Base-by-base conservation (phyloP, 1,140 invertebrate species). In the Cherax destructor region DNA sequence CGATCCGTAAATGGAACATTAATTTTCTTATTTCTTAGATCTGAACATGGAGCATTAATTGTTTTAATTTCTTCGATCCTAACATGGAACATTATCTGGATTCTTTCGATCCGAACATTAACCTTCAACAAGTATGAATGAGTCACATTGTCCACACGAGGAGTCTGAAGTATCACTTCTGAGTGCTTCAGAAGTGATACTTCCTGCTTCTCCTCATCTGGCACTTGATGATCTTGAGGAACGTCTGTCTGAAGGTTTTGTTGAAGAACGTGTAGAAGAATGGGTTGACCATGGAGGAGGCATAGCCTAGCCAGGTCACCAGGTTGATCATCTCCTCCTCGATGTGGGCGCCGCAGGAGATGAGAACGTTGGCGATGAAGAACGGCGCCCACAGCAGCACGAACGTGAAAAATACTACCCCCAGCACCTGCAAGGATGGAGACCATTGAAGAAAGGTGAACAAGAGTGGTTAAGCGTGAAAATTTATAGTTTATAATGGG, bases 211-310 rank as follows among this genome's bases (percentile, higher is more conserved):
- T 47, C 50, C 79, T 88, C 84, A 93, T 93, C 7, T 93, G 59
- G 94, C 98, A 98, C 49, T 96, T 94, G n/a, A 98, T 94, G 1
- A 98, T 97, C 94, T 97, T 97, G 93, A 98, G 97, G 94, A 99
- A 99, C 0, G 98, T 97, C 94, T 98, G 97, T 69, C 98, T 95
- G 94, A 99, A 99, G 65, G 98, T 97, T 94, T 98, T 98, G 95
- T 99, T 99, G 95, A 99, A 99, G 91, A 98, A 98, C 3, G 98
- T 99, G 94, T 99, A 99, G 94, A 98, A 98, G 92, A 98, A 97
- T 0, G 98, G 98, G 95, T 99, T 99, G 16, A 99, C 97, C 96
- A 98, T 98, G 4, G 97, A 98, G 93, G 97, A 98, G 56, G 97
- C 97, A 94, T 98, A 99, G 69, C 98, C 98, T 59, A 99, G 95